phyloP scores from a whole-genome alignment of 2,888 invertebrate species.

The Drosophila hamatofila region DNA sequence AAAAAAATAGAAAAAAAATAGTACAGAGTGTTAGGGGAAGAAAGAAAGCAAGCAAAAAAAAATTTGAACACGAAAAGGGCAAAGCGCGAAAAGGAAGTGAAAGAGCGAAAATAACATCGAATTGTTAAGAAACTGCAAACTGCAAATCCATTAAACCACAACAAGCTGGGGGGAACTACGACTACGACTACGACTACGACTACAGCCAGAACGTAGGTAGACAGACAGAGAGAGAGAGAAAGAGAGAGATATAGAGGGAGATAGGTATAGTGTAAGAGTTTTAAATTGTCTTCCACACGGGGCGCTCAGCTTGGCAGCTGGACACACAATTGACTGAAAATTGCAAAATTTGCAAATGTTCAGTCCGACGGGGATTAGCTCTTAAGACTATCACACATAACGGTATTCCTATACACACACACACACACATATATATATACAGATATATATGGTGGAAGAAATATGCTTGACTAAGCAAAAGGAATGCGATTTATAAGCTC shows the following conservation, averaged over 20 bases:
- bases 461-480: slow-evolving; percentile 3
- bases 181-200: slow-evolving; percentile 1
- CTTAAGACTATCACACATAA: slow-evolving; percentile 17
- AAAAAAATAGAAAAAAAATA: slow-evolving; percentile 43
- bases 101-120: slow-evolving; percentile 75
- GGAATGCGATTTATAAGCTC: background rate
- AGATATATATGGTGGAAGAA: background rate
- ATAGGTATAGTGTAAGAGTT: slow-evolving; percentile 15
- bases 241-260: slow-evolving; percentile 1
- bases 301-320: slow-evolving; percentile 23
- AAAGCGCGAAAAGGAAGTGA: slow-evolving; percentile 73
- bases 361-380: slow-evolving; percentile 52
- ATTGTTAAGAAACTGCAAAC: slow-evolving; percentile 80
- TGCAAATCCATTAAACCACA: slow-evolving; percentile 82
- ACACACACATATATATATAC: background rate
- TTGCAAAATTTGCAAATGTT: slow-evolving; percentile 63
- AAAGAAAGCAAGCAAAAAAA: slow-evolving; percentile 4
- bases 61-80: slow-evolving; percentile 73
- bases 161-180: slow-evolving; percentile 57
- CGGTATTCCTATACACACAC: background rate
- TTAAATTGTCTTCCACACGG: slow-evolving; percentile 36
- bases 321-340: slow-evolving; percentile 73
- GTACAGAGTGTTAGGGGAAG: slow-evolving; percentile 11
- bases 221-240: background rate
- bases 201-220: slow-evolving; percentile 14